Percentiles rank a stretch among this genome's conserved stretches.
These are phyloP conservation scores for Drosophila santomea DNA, from an alignment of 1,140 invertebrate genomes.

Conservation along the genomic window DNA sequence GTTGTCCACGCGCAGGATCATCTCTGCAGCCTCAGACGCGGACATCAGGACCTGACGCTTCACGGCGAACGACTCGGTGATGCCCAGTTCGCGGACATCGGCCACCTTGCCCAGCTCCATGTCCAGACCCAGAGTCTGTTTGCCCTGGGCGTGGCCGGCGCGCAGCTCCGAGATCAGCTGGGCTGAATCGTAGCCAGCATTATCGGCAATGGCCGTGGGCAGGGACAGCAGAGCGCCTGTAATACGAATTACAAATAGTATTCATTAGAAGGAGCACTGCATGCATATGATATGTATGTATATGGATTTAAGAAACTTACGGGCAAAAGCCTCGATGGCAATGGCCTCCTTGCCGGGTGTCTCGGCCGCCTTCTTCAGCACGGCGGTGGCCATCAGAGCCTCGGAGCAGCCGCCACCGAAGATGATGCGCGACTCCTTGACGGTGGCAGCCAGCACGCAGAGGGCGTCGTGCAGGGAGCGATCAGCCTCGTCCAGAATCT, in stretches of 20 bases:
- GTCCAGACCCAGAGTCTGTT: constrained; percentile 93
- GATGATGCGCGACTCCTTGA: constrained; percentile 95
- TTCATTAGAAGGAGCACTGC: neutral
- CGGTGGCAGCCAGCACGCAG: constrained; percentile 98
- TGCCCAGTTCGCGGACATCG: constrained; percentile 95
- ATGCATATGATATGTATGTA: too few relatives aligned
- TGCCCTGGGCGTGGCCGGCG: constrained; percentile 93
- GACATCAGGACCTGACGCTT: constrained; percentile 98
- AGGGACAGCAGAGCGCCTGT: constrained; percentile 92
- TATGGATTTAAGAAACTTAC: constrained; percentile 53
- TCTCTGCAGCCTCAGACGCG: constrained; percentile 98
- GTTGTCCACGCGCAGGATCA: constrained; percentile 99
- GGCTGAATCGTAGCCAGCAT: constrained; percentile 99
- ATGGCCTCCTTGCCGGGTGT: constrained; percentile 99
- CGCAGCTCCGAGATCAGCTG: constrained; percentile 96
- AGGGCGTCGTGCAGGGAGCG: constrained; percentile 99
- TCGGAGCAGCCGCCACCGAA: constrained; percentile 97
- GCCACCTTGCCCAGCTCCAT: constrained; percentile 94
- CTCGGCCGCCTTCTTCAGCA: constrained; percentile 92
- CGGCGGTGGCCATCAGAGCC: constrained; percentile 98
- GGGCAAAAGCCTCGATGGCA: constrained; percentile 98
- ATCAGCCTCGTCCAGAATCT: constrained; percentile 99
- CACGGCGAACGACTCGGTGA: constrained; percentile 98
- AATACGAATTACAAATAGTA: neutral
- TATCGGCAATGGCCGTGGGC: constrained; percentile 98